Percentiles rank a stretch among this genome's conserved stretches.
Evolutionary conservation across 2,888 invertebrate genomes (phyloP).

Genomic region (Drosophila mulleri): DNA sequence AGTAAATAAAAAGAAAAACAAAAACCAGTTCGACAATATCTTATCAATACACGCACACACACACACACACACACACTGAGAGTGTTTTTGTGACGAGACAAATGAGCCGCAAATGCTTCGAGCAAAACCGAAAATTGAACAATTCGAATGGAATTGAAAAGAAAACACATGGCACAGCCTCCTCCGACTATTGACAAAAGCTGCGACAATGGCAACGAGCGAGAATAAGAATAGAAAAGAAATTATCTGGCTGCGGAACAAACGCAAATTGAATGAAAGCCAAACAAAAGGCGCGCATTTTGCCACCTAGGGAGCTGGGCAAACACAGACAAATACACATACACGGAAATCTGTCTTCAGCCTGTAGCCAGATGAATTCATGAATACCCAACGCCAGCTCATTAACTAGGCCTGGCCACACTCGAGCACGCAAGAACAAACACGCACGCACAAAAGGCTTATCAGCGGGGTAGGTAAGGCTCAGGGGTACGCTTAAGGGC

Average conservation of each 20-base stretch:
- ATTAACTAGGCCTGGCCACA: conserved; percentile 34
- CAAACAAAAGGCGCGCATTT: conserved; percentile 58
- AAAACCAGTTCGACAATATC: conserved; percentile 36
- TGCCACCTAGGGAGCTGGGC: conserved; percentile 61
- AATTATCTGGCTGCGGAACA: conserved; percentile 59
- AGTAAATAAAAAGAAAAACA: conserved; percentile 17
- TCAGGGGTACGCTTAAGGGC: conserved; percentile 11
- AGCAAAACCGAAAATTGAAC: conserved; percentile 59
- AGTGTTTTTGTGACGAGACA: conserved; percentile 20
- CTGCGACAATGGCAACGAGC: conserved; percentile 33
- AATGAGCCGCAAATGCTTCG: conserved; percentile 50
- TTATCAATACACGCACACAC: conserved; percentile 38
- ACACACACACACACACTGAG: conserved; percentile 6
- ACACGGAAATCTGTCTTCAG: background rate
- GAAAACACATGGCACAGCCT: conserved; percentile 33
- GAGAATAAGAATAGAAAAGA: conserved; percentile 26
- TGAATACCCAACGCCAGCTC: conserved; percentile 8
- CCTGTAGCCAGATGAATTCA: conserved; percentile 1
- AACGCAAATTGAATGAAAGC: conserved; percentile 69
- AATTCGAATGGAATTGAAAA: conserved; percentile 46
- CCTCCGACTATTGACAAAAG: conserved; percentile 14
- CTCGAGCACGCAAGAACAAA: conserved; percentile 59
- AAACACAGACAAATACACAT: conserved; percentile 7
- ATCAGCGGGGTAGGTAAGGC: conserved; percentile 46
- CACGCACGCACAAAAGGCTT: conserved; percentile 59